phyloP scores from a whole-genome alignment of 2,113 vertebrate species.

The Irena cyanogastra region DNA sequence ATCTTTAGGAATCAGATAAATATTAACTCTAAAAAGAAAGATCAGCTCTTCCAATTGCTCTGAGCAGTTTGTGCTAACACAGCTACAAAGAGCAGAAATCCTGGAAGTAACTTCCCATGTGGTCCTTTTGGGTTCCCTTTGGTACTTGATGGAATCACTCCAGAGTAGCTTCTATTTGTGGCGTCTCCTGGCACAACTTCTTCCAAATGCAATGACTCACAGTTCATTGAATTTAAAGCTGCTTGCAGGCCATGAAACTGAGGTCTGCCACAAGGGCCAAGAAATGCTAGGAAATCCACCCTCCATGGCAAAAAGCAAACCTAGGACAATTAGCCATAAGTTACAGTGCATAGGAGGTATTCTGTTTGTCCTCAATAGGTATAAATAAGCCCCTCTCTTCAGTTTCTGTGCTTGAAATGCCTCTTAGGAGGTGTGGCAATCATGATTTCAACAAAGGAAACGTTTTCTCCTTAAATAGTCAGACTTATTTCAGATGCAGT shows the following conservation, averaged over 20 bases:
- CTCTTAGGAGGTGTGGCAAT: not conserved
- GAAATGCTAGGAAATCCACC: not conserved
- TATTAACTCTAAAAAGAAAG: not conserved
- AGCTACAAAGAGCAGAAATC: not conserved
- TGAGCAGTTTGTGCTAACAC: not conserved
- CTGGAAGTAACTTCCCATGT: not conserved
- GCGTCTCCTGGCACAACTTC: not conserved
- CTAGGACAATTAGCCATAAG: not conserved
- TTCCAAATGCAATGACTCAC: not conserved
- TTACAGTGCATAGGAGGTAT: not conserved
- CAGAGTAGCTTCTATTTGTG: not conserved
- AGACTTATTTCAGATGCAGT: not conserved
- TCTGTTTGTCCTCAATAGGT: not conserved
- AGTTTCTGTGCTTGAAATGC: not conserved
- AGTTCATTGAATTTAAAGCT: not conserved
- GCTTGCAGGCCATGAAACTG: not conserved
- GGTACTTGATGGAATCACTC: not conserved
- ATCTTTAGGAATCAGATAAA: not conserved
- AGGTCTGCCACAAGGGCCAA: not conserved
- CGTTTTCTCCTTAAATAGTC: not conserved
- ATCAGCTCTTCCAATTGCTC: not conserved
- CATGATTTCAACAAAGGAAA: not conserved
- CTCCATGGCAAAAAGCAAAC: not conserved
- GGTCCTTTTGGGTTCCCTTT: not conserved
- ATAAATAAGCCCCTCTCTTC: not conserved